These are phyloP conservation scores for Phoxinus dragarum DNA, from an alignment of 2,797 vertebrate genomes.

Conservation along the genomic window DNA sequence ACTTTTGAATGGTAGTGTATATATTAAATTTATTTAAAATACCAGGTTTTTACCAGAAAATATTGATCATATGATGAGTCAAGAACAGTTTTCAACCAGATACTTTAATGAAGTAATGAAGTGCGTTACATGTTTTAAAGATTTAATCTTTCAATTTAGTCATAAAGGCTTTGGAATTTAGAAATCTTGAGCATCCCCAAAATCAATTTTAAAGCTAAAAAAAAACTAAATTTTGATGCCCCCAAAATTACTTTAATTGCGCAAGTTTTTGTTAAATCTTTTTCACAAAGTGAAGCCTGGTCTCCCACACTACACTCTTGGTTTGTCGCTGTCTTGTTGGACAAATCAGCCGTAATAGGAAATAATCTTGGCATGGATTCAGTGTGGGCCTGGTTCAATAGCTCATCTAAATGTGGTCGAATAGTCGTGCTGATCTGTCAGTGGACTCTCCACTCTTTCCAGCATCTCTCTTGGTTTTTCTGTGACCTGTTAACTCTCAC, in stretches of 20 bases:
- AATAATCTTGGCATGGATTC: not conserved
- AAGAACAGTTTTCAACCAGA: not conserved
- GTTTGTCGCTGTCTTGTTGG: not conserved
- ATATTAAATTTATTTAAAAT: not conserved
- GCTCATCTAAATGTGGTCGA: not conserved
- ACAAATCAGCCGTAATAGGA: no score
- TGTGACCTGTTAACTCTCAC: slow-evolving; percentile 65
- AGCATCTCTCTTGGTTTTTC: slow-evolving; percentile 37
- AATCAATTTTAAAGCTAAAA: not conserved
- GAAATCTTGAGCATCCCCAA: not conserved
- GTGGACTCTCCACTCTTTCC: slow-evolving; percentile 27
- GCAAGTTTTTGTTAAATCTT: not conserved
- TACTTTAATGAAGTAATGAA: not conserved
- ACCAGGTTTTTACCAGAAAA: not conserved
- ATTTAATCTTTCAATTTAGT: not conserved
- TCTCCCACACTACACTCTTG: not conserved
- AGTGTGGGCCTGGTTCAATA: not conserved
- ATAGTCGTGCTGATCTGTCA: slow-evolving; percentile 20
- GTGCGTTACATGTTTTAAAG: not conserved
- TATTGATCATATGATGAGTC: not conserved
- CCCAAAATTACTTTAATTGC: not conserved
- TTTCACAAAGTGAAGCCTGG: slow-evolving; percentile 1
- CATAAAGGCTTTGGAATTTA: not conserved
- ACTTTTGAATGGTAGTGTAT: no score
- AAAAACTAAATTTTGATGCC: not conserved